Evolutionary conservation across 2,113 vertebrate genomes (phyloP).

Genomic region (Osmerus eperlanus): DNA sequence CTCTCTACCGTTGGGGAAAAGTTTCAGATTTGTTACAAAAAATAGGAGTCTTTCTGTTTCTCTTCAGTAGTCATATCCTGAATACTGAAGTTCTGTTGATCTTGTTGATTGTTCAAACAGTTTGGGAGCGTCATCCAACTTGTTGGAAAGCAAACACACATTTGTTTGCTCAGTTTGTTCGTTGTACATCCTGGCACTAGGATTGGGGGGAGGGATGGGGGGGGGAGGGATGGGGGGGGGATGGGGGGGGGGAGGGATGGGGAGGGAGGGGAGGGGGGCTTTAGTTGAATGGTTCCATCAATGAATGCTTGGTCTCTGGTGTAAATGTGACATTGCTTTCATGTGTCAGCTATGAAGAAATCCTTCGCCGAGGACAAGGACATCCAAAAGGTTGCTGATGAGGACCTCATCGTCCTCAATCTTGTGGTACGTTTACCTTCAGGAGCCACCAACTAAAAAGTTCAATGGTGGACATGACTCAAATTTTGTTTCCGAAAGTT

Average conservation of each 20-base stretch:
- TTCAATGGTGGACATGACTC: not conserved
- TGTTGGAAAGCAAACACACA: not conserved
- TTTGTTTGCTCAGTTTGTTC: conserved; percentile 23
- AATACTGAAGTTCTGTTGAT: too few relatives aligned
- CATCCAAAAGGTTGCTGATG: conserved; percentile 82
- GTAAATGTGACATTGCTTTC: conserved; percentile 1
- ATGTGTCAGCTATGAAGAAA: conserved; percentile 83
- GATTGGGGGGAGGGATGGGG: not conserved
- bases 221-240: not conserved
- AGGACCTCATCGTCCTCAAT: conserved; percentile 89
- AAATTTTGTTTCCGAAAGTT: not conserved
- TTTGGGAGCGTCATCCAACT: not conserved
- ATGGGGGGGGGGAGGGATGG: not conserved
- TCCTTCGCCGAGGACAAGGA: conserved; percentile 78
- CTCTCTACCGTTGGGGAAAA: not conserved
- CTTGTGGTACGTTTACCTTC: conserved; percentile 77
- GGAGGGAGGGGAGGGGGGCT: too few relatives aligned
- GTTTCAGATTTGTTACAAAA: too few relatives aligned
- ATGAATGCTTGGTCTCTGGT: not conserved
- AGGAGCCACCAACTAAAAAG: not conserved
- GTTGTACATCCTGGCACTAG: conserved; percentile 15
- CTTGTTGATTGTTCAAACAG: not conserved
- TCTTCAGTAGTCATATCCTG: too few relatives aligned
- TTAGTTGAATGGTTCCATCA: not conserved
- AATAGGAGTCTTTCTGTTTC: too few relatives aligned